Base-by-base conservation (phyloP, 1,140 invertebrate genomes). In the Pectinophora gossypiella region DNA sequence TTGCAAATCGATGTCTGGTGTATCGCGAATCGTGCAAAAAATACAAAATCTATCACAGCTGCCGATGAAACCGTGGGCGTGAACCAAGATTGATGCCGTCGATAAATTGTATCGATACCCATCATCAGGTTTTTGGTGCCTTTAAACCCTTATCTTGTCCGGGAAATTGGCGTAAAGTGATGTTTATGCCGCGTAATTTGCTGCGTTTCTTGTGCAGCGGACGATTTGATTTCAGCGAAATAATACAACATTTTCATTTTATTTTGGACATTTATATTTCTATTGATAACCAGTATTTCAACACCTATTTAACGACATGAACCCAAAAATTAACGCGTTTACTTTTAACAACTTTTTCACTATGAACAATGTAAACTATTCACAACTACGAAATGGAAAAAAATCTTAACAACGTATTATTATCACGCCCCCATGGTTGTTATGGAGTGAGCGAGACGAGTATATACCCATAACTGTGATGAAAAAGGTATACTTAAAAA, bases 1-100 rank as follows among this genome's bases (percentile, higher is more conserved):
- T 75, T 73, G 72, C 72, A 70, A 81, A 79, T 73, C 64, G 71
- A 72, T 69, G 61, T 72, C 63, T 68, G 62, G 48, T 43, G 54
- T 20, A 59, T 57, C 5, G 19, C 42, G 18, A 21, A 21, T 49
- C 59, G 59, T 60, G 70, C 63, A 82, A 76, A 81, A 79, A 82
- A 75, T 68, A 66, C 55, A 47, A 72, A 69, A 70, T 68, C 59
- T 67, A 59, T 68, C 58, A 52, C 78, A 79, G 65, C 78, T 82
- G 78, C 70, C 56, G 50, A 10, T 52, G 35, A 40, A 22, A 45
- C 51, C 51, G 46, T 18, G 36, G n/a, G 36, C 36, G 16, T 7
- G 13, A 7, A 16, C 36, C 36, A 40, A 40, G 36, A 40, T 40
- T 15, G 36, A 40, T 32, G 9, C 27, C 9, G 9, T 1, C 27